phyloP scores from a whole-genome alignment of 2,797 vertebrate species.

The Enteromius radiatus region DNA sequence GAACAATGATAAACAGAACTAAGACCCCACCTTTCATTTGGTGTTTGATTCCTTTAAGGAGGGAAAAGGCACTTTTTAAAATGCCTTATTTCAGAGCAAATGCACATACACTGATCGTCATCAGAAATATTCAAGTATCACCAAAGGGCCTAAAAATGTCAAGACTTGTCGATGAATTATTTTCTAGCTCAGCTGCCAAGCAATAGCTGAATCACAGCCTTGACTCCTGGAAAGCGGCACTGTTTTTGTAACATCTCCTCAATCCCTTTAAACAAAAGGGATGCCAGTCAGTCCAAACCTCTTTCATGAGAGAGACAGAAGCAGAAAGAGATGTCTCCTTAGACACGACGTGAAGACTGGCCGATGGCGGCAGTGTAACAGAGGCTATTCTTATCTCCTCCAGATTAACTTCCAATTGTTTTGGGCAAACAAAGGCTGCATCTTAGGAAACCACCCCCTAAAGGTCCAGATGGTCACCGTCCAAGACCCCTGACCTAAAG shows the following conservation, averaged over 20 bases:
- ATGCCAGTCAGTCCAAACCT: slow-evolving; percentile 24
- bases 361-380: slow-evolving; percentile 72
- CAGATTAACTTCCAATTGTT: slow-evolving; percentile 93
- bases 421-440: slow-evolving; percentile 86
- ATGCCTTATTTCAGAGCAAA: not conserved
- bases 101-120: not conserved
- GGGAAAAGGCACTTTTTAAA: not conserved
- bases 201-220: slow-evolving; percentile 6
- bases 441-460: slow-evolving; percentile 86
- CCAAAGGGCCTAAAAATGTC: not conserved
- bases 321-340: slow-evolving; percentile 54
- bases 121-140: too few relatives aligned
- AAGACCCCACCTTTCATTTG: not conserved
- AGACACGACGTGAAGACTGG: slow-evolving; percentile 65
- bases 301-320: slow-evolving; percentile 41
- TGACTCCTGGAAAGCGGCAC: slow-evolving; percentile 9
- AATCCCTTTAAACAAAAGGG: slow-evolving; percentile 3
- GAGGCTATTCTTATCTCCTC: slow-evolving; percentile 85
- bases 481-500: slow-evolving; percentile 85
- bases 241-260: slow-evolving; percentile 64
- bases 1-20: not conserved
- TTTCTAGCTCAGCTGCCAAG: not conserved
- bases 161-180: not conserved
- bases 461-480: slow-evolving; percentile 93
- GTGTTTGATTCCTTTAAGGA: not conserved